These are phyloP conservation scores for Leptopilina myrica DNA, from an alignment of 2,888 invertebrate species.

Conservation along the genomic window DNA sequence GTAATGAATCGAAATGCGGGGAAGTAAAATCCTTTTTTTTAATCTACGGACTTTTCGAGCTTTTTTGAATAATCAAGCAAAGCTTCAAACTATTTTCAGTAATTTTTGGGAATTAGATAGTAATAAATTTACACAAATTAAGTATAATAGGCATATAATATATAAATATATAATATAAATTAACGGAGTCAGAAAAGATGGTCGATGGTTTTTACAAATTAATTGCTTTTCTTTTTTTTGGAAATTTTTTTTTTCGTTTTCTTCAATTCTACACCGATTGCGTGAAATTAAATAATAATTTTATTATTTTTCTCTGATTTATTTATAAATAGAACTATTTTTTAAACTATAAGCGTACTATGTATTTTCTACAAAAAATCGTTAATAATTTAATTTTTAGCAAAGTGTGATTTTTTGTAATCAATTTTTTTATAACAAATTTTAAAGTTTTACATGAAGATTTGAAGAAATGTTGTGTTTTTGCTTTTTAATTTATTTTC, in stretches of 20 bases:
- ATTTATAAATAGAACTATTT: background rate
- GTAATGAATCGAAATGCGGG: background rate
- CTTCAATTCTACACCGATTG: constrained; percentile 18
- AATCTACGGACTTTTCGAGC: constrained; percentile 4
- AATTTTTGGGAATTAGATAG: constrained; percentile 35
- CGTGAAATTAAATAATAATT: constrained; percentile 21
- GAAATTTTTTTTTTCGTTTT: constrained; percentile 4
- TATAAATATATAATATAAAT: background rate
- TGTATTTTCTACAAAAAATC: background rate
- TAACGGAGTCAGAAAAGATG: background rate
- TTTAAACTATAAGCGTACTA: background rate
- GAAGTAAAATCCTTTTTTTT: background rate
- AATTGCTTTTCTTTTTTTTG: background rate
- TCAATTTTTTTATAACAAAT: constrained; percentile 7
- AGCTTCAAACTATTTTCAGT: constrained; percentile 28
- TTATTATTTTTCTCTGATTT: background rate
- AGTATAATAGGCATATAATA: constrained; percentile 15
- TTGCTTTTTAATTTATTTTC: background rate
- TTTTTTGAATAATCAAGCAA: constrained; percentile 31
- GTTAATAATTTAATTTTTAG: background rate
- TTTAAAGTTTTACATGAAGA: background rate
- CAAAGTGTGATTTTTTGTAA: constrained; percentile 15
- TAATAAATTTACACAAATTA: constrained; percentile 28
- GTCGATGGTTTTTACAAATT: constrained; percentile 21
- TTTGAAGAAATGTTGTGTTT: no score